Conservation (phyloP, 2,888 invertebrate species). For the Cerceris ruficornis region DNA sequence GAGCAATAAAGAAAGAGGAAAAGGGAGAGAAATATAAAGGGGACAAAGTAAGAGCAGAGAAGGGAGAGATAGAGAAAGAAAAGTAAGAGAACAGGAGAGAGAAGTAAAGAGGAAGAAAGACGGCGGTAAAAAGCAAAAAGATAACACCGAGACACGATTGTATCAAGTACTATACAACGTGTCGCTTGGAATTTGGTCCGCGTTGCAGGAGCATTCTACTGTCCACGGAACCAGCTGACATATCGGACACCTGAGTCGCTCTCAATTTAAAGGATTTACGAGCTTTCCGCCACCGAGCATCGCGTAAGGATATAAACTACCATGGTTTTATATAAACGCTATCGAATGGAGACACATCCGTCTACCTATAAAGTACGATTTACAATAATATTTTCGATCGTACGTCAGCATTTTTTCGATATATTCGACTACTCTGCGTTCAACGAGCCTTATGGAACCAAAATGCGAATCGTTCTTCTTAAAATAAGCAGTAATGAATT, state of each 20-base stretch:
- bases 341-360: conserved; percentile 5
- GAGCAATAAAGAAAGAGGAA: neutral
- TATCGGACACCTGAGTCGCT: conserved; percentile 70
- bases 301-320: conserved; percentile 16
- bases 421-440: too few relatives aligned
- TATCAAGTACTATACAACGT: conserved; percentile 47
- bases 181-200: conserved; percentile 66
- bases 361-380: conserved; percentile 4
- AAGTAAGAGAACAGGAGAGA: conserved; percentile 13
- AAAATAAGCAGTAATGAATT: too few relatives aligned
- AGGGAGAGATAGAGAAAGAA: conserved; percentile 19
- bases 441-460: too few relatives aligned
- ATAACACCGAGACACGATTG: conserved; percentile 48
- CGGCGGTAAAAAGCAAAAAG: conserved; percentile 16
- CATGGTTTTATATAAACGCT: conserved; percentile 19
- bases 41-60: conserved; percentile 14
- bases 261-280: conserved; percentile 71
- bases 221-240: conserved; percentile 60
- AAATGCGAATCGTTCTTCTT: too few relatives aligned
- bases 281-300: conserved; percentile 41
- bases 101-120: conserved; percentile 18
- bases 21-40: neutral
- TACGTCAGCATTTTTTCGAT: too few relatives aligned
- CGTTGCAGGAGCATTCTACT: conserved; percentile 60
- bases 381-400: neutral